A percentile compares a stretch with the other conserved stretches of the same genome.
Evolutionary conservation across 2,113 vertebrate species (phyloP).

Genomic region (Mustela lutreola): DNA sequence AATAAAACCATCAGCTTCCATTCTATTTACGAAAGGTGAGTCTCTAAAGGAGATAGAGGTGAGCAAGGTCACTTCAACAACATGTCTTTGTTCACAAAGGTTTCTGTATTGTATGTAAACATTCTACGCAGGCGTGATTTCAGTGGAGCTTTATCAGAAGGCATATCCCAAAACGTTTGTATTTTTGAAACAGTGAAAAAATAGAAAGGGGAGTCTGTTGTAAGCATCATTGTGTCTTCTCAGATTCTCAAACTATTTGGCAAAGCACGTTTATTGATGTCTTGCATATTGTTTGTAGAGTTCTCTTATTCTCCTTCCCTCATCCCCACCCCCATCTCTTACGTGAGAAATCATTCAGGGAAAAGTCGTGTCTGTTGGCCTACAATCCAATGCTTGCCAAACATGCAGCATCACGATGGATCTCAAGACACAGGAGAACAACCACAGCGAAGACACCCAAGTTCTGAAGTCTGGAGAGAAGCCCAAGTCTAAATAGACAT

Average conservation of each 20-base stretch:
- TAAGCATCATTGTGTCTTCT: background rate
- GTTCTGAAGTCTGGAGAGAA: background rate
- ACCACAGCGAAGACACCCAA: background rate
- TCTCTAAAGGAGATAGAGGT: constrained; percentile 37
- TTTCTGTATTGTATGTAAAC: background rate
- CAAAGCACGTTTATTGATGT: background rate
- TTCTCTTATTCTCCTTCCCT: background rate
- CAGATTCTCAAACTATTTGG: background rate
- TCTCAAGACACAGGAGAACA: background rate
- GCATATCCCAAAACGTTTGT: background rate
- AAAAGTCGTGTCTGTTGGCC: background rate
- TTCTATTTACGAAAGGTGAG: constrained; percentile 55
- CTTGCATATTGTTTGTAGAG: background rate
- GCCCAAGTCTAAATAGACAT: background rate
- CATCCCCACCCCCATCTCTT: background rate
- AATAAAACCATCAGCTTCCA: constrained; percentile 49
- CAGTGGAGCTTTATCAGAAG: background rate
- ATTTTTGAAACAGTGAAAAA: background rate
- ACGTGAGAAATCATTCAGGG: background rate
- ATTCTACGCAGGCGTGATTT: background rate
- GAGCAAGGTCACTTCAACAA: background rate
- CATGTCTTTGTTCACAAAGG: background rate
- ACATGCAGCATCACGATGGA: background rate
- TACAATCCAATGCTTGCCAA: background rate
- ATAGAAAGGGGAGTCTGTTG: background rate